Conservation (phyloP, 2,888 invertebrate species). For the Adineta ricciae region DNA sequence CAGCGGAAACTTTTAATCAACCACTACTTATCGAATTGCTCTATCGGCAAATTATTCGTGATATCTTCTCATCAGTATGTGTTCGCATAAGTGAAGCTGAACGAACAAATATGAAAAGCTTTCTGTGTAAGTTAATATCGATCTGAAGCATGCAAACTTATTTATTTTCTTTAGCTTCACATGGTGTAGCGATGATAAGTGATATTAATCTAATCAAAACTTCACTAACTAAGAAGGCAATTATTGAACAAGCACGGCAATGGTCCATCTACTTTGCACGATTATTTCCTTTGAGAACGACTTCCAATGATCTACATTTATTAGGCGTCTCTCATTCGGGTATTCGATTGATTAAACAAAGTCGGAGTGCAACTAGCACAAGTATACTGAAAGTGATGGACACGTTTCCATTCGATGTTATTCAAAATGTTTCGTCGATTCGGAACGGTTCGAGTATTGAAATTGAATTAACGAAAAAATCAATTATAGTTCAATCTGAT, state of each 20-base stretch:
- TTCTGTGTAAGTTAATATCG: conserved; percentile 40
- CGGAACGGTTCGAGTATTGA: background rate
- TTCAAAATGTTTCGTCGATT: background rate
- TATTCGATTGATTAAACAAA: conserved; percentile 60
- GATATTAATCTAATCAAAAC: conserved; percentile 61
- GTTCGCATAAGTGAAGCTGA: conserved; percentile 60
- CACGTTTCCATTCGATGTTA: background rate
- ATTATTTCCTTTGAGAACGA: conserved; percentile 63
- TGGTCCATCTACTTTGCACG: conserved; percentile 91
- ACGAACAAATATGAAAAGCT: conserved; percentile 55
- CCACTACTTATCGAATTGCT: conserved; percentile 63
- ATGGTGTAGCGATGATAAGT: conserved; percentile 66
- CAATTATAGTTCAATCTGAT: background rate
- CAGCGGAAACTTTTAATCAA: conserved; percentile 66
- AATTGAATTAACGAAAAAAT: background rate
- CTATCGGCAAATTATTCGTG: conserved; percentile 63
- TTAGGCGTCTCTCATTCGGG: conserved; percentile 82
- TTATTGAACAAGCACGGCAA: conserved; percentile 77
- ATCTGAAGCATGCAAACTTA: background rate
- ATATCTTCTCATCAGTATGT: conserved; percentile 57
- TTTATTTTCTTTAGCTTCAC: conserved; percentile 50
- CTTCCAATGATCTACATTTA: conserved; percentile 63
- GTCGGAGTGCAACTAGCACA: conserved; percentile 58
- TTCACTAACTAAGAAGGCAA: conserved; percentile 70
- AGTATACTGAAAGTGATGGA: background rate